Base-by-base conservation (phyloP, 2,888 invertebrate species). In the Shargacucullia verbasci region DNA sequence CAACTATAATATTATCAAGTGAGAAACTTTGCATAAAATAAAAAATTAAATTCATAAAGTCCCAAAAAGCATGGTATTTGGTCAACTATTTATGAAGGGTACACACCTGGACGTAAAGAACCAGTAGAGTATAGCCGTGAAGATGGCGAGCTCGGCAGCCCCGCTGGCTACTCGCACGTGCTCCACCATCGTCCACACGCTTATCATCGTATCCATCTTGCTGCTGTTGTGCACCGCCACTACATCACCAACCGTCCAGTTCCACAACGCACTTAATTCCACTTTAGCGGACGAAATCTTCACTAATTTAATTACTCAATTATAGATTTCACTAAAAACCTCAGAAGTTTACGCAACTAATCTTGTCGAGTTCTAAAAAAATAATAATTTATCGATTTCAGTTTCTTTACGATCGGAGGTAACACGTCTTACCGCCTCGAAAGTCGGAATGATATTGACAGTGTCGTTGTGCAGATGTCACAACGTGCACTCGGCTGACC, bases 71-170 rank as follows among this genome's bases (percentile, higher is more conserved):
- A 9, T 6, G 4, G 8, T 2, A 29, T 5, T 27, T 7, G 27
- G 14, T 8, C 43, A 44, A 29, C 7, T 31, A 35, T 35, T 49
- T 20, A 33, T 61, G 39, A 44, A 35, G 39, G 35, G 38, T 65
- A 67, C 67, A 53, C 87, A 95, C 95, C 95, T 95, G 73, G 94
- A 94, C 48, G 95, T 95, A 86, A 95, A 95, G 88, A 95, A 95
- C 93, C 95, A 95, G 88, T 95, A 95, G 69, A 95, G 88, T 29
- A 95, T 90, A 57, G 95, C 95, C 70, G 95, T 94, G 88, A 95
- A 95, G 85, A 95, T 93, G 82, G 95, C 95, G 71, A 95, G 87
- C 84, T 95, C 95, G 40, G 95, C 94, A 57, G 95, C 93, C 6
- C 95, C 95, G 81, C 94, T 95, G 88, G 95, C 95, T 83, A 92